Base-by-base conservation (phyloP, 2,113 vertebrate genomes). In the Atlantisia rogersi region DNA sequence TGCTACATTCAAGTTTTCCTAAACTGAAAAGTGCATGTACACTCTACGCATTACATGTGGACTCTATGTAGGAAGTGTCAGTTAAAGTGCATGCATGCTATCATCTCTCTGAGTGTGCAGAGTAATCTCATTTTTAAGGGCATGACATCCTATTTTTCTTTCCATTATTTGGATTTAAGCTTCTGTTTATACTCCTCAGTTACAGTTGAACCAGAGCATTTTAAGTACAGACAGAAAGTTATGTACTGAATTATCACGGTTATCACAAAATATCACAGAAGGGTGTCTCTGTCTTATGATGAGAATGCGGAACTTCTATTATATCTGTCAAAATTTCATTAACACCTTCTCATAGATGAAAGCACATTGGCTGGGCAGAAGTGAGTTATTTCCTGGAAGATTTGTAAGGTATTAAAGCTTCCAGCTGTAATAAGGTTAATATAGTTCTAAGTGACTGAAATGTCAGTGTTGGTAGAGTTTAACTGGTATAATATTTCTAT, bases 11-110 rank as follows among this genome's bases (percentile, higher is more conserved):
- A 55, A 11, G 21, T 5, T 89, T 63, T 75, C 68, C 52, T 56
- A 63, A 32, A 48, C 20, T 71, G 60, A 79, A 84, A 78, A 91
- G 59, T 40, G 10, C 4, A 5, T 0, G 0, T 3, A 0, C 76
- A 5, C 28, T 71, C 6, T 46, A 13, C 39, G 21, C 2, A 28
- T 4, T 20, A 39, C 13, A 17, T 32, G 18, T 18, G 37, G 48
- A 59, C 5, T 31, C 16, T 70, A 50, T 11, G 18, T 6, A 28
- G 28, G 44, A 56, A 37, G 6, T 24, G 12, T 29, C 65, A 60
- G 44, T 35, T 65, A 20, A 10, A 28, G 28, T 46, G 25, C 18
- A n/a, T 8, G 7, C 4, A 2, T 58, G 9, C 9, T 71, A 17
- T 73, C 39, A 56, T 25, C 76, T 60, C 3, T 39, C 64, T 68